Percentiles rank a stretch among this genome's conserved stretches.
phyloP scores from a whole-genome alignment of 2,113 vertebrate genomes.

The Cynopterus brachyotis region DNA sequence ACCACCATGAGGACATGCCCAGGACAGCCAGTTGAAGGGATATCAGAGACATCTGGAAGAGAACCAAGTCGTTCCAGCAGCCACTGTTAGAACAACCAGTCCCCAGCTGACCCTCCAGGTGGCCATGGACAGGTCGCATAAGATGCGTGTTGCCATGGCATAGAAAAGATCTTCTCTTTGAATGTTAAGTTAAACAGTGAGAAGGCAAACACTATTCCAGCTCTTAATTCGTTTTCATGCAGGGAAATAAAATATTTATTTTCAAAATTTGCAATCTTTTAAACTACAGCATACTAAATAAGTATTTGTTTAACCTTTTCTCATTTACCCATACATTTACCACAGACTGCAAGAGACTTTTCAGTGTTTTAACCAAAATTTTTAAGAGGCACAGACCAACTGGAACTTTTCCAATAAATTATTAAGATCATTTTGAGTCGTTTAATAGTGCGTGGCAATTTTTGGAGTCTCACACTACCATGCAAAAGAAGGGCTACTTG shows the following conservation, averaged over 20 bases:
- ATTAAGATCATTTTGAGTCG: neutral
- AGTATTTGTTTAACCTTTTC: neutral
- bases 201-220: neutral
- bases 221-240: neutral
- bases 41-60: too few species aligned
- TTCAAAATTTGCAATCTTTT: neutral
- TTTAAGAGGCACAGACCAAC: neutral
- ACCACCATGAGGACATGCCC: neutral
- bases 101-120: too few species aligned
- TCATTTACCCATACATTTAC: neutral
- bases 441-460: neutral
- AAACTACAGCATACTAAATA: neutral
- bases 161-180: neutral
- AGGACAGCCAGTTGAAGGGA: neutral
- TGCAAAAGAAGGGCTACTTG: neutral
- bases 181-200: neutral
- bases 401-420: neutral
- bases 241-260: neutral
- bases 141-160: neutral
- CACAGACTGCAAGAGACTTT: neutral
- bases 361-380: neutral
- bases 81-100: too few species aligned
- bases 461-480: neutral
- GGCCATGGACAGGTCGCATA: neutral
- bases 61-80: neutral